Evolutionary conservation across 1,140 invertebrate genomes (phyloP).

Genomic region (Panagrolaimus sp.): DNA sequence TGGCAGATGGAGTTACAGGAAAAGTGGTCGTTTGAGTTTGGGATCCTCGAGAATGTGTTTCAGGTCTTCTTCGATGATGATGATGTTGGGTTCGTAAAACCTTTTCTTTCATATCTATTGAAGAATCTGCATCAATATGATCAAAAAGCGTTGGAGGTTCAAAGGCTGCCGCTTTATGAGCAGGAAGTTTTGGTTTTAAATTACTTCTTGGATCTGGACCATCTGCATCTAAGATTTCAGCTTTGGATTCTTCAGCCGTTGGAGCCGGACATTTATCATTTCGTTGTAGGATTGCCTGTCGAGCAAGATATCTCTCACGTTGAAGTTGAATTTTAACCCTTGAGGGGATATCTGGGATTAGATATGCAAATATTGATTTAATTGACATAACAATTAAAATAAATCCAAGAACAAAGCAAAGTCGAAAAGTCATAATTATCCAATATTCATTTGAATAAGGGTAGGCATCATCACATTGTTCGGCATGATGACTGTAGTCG

Average conservation of each 20-base stretch:
- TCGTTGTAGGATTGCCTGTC: slow-evolving; percentile 47
- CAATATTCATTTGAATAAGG: slow-evolving; percentile 65
- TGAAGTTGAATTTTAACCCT: slow-evolving; percentile 56
- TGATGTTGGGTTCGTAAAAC: no score
- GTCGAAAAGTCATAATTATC: slow-evolving; percentile 77
- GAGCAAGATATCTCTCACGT: slow-evolving; percentile 45
- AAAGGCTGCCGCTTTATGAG: no score
- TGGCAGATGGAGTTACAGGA: no score
- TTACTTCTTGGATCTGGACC: no score
- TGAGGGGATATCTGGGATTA: slow-evolving; percentile 81
- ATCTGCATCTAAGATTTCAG: no score
- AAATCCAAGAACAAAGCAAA: slow-evolving; percentile 82
- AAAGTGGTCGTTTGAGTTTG: no score
- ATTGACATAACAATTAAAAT: slow-evolving; percentile 87
- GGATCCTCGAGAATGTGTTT: no score
- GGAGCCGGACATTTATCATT: slow-evolving; percentile 24
- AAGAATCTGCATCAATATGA: no score
- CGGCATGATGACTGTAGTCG: neutral
- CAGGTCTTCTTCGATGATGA: no score
- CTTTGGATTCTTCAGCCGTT: neutral
- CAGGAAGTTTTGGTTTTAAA: no score
- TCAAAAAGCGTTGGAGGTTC: no score
- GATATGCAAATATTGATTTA: slow-evolving; percentile 84
- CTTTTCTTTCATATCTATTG: no score
- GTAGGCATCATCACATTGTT: slow-evolving; percentile 30